These are phyloP conservation scores for Poecile montanus DNA, from an alignment of 2,797 vertebrate genomes.

Conservation along the genomic window DNA sequence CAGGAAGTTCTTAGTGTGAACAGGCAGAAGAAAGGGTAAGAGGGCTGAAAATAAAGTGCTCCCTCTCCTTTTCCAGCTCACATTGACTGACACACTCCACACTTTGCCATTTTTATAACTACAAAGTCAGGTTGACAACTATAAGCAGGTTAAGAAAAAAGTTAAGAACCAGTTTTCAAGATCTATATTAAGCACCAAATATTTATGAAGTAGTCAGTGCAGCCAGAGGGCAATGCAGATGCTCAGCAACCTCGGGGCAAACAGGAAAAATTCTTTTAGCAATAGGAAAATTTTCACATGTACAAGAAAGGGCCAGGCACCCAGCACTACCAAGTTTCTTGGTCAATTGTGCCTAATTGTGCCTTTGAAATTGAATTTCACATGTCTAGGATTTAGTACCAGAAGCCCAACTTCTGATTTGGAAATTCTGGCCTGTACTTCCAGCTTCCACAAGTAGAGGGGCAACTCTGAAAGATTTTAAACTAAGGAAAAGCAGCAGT, in stretches of 20 bases:
- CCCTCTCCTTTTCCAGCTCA: neutral
- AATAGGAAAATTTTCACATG: neutral
- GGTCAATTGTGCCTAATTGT: neutral
- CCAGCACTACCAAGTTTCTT: neutral
- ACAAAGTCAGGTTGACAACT: neutral
- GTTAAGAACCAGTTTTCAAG: neutral
- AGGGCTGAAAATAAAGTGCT: neutral
- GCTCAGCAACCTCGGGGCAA: neutral
- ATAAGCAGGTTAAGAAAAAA: neutral
- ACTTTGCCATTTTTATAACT: neutral
- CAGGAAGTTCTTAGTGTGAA: neutral
- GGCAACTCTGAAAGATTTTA: neutral
- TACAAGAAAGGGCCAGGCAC: neutral
- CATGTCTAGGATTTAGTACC: neutral
- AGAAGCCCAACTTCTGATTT: neutral
- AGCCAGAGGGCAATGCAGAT: neutral
- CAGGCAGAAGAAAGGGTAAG: neutral
- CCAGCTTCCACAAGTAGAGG: neutral
- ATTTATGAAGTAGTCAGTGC: neutral
- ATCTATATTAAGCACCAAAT: neutral
- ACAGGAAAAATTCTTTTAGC: neutral
- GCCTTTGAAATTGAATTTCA: neutral
- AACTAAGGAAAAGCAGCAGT: neutral
- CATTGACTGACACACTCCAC: neutral
- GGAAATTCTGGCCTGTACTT: neutral